phyloP scores from a whole-genome alignment of 2,113 vertebrate genomes.

The Poeciliopsis retropinna region DNA sequence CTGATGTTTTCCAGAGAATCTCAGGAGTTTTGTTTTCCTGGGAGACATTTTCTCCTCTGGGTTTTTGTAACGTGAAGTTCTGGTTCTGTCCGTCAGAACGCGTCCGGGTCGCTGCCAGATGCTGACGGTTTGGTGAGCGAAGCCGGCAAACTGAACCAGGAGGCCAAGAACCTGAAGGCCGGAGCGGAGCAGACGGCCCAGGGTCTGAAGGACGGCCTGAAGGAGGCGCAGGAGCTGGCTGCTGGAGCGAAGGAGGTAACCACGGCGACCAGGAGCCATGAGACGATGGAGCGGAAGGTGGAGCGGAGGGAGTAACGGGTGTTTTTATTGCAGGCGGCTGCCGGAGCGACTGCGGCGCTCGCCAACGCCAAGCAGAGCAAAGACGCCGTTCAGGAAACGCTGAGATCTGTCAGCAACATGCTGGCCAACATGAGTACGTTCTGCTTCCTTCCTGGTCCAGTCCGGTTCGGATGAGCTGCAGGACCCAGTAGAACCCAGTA shows the following conservation, averaged over 20 bases:
- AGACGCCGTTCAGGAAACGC: conserved; percentile 66
- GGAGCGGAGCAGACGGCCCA: fast-evolving
- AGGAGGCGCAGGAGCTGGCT: conserved; percentile 3
- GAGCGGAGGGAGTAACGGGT: background rate
- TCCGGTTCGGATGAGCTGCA: background rate
- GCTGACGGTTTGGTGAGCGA: conserved; percentile 22
- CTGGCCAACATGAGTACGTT: conserved; percentile 82
- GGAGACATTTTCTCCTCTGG: too few relatives aligned
- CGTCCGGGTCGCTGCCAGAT: conserved; percentile 14
- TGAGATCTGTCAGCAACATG: conserved; percentile 77
- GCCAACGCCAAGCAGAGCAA: conserved; percentile 66
- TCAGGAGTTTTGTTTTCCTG: background rate
- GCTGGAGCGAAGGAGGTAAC: conserved; percentile 60
- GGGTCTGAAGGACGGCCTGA: conserved; percentile 22
- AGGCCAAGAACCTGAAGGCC: conserved; percentile 21
- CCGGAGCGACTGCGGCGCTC: conserved; percentile 47
- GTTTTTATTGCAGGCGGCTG: conserved; percentile 52
- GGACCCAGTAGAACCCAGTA: too few relatives aligned
- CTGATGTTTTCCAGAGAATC: background rate
- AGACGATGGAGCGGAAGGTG: background rate
- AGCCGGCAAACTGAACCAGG: conserved; percentile 44
- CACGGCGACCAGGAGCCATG: background rate
- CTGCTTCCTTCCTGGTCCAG: background rate
- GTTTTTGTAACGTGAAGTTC: background rate
- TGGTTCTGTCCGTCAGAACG: conserved; percentile 38